Conservation (phyloP, 2,113 vertebrate genomes). For the Okapia johnstoni region DNA sequence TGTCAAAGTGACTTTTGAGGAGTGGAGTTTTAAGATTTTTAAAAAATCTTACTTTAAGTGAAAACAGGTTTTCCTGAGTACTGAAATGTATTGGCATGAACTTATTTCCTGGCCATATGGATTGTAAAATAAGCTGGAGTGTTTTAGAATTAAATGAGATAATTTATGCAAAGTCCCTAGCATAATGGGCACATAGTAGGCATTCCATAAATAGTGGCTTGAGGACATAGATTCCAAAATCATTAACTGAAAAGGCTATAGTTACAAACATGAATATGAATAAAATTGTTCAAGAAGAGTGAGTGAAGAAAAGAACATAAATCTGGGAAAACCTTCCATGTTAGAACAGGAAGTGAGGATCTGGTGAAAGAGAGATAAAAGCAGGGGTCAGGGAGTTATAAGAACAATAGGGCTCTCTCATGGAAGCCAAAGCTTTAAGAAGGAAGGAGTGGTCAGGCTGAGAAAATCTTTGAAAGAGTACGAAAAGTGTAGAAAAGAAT, state of each 20-base stretch:
- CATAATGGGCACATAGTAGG: slow-evolving; percentile 66
- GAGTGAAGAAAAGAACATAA: not conserved
- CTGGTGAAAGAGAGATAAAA: not conserved
- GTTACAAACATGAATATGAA: slow-evolving; percentile 49
- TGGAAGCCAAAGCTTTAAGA: not conserved
- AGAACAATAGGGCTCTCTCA: not conserved
- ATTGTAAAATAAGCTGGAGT: slow-evolving; percentile 56
- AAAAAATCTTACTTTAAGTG: slow-evolving; percentile 48
- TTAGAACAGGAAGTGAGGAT: not conserved
- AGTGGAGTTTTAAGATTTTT: slow-evolving; percentile 35
- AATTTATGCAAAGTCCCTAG: slow-evolving; percentile 65
- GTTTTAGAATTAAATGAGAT: slow-evolving; percentile 58
- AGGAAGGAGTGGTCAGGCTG: not conserved
- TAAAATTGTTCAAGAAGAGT: slow-evolving; percentile 2
- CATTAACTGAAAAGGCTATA: slow-evolving; percentile 35
- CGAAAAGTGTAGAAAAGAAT: not conserved
- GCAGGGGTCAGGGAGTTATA: not conserved
- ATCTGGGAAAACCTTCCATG: not conserved
- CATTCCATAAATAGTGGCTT: slow-evolving; percentile 55
- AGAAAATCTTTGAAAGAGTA: not conserved
- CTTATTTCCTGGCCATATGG: slow-evolving; percentile 68
- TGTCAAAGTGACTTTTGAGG: slow-evolving; percentile 42
- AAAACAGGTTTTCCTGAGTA: slow-evolving; percentile 52
- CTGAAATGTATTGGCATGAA: slow-evolving; percentile 47
- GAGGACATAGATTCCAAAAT: slow-evolving; percentile 43